Evolutionary conservation across 2,797 vertebrate species (phyloP).

Genomic region (Acipenser oxyrinchus): DNA sequence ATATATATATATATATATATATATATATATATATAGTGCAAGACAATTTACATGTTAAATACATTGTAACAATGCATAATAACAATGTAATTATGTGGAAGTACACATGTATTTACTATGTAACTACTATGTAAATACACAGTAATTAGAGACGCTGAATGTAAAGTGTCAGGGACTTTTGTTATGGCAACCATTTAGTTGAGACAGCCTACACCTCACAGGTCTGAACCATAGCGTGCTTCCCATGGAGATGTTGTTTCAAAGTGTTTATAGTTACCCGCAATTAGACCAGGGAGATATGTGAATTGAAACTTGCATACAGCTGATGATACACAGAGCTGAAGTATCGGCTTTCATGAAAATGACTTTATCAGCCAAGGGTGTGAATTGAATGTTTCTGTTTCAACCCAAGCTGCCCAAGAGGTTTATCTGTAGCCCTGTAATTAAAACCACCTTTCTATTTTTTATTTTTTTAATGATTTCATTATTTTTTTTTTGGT

Average conservation of each 20-base stretch:
- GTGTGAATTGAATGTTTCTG: slow-evolving; percentile 57
- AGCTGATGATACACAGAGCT: slow-evolving; percentile 48
- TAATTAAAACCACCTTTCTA: slow-evolving; percentile 60
- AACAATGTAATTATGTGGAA: too few relatives aligned
- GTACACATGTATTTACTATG: too few relatives aligned
- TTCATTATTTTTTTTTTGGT: slow-evolving; percentile 38
- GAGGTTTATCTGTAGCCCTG: slow-evolving; percentile 58
- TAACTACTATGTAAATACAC: too few relatives aligned
- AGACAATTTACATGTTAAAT: too few relatives aligned
- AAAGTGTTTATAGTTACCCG: slow-evolving; percentile 44
- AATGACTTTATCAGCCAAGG: slow-evolving; percentile 40
- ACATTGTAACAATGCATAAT: too few relatives aligned
- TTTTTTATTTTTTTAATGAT: slow-evolving; percentile 23
- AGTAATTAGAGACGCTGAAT: too few relatives aligned
- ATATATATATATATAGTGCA: too few relatives aligned
- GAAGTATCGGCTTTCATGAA: slow-evolving; percentile 52
- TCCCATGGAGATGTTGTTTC: slow-evolving; percentile 22
- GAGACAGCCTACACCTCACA: slow-evolving; percentile 31
- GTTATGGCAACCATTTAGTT: slow-evolving; percentile 45
- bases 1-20: too few relatives aligned
- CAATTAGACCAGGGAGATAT: slow-evolving; percentile 43
- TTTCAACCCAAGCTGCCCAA: slow-evolving; percentile 42
- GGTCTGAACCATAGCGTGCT: slow-evolving; percentile 40
- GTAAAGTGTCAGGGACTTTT: slow-evolving; percentile 6
- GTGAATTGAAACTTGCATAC: slow-evolving; percentile 42